These are phyloP conservation scores for Sitophilus oryzae DNA, from an alignment of 1,140 invertebrate species.

Conservation along the genomic window DNA sequence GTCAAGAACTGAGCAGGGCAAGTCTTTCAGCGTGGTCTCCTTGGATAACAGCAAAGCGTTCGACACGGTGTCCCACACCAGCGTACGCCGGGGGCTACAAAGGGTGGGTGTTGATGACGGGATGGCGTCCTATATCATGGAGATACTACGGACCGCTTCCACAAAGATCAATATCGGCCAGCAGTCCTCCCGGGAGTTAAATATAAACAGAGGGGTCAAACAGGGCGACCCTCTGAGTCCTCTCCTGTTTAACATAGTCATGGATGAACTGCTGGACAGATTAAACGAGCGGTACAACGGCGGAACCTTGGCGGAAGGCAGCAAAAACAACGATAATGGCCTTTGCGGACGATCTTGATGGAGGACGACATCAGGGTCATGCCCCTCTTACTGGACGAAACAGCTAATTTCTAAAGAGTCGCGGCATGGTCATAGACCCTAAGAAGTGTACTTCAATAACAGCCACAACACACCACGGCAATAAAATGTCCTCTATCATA, in stretches of 20 bases:
- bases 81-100: too few relatives aligned
- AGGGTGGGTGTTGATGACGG: too few relatives aligned
- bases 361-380: too few relatives aligned
- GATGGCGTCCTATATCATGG: too few relatives aligned
- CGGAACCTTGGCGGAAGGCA: constrained; percentile 6
- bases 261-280: constrained; percentile 33
- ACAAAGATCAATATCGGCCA: constrained; percentile 25
- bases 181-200: constrained; percentile 21
- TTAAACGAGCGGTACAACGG: not conserved
- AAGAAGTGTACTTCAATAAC: too few relatives aligned
- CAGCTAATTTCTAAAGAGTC: not conserved
- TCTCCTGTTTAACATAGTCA: constrained; percentile 35
- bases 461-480: too few relatives aligned
- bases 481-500: too few relatives aligned
- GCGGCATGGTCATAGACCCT: not conserved
- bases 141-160: constrained; percentile 12
- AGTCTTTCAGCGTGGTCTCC: too few relatives aligned
- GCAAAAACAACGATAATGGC: constrained; percentile 31
- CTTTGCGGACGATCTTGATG: constrained; percentile 44
- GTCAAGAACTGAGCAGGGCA: too few relatives aligned
- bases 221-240: constrained; percentile 37
- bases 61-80: too few relatives aligned
- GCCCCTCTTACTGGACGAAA: constrained; percentile 8
- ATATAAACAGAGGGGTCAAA: constrained; percentile 31
- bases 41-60: too few relatives aligned